These are phyloP conservation scores for Scelioninae gen. 1 DNA, from an alignment of 2,888 invertebrate genomes.

Conservation along the genomic window DNA sequence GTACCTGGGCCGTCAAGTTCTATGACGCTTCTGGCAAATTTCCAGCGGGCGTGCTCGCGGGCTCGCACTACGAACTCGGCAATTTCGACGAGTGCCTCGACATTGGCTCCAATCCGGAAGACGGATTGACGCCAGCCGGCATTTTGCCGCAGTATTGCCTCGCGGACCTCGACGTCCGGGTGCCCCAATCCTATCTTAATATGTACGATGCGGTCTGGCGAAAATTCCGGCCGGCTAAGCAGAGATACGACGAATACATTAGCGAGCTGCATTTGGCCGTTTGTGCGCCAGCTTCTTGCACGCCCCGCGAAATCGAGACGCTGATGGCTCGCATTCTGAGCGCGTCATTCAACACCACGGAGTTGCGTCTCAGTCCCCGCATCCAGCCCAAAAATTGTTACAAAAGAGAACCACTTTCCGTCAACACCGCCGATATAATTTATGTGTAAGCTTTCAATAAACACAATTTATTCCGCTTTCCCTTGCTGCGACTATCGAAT, in stretches of 20 bases:
- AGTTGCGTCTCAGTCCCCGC: conserved; percentile 72
- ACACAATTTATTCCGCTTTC: conserved; percentile 29
- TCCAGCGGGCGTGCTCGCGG: no score
- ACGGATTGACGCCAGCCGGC: no score
- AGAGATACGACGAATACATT: conserved; percentile 75
- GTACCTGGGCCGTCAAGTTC: no score
- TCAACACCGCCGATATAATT: conserved; percentile 73
- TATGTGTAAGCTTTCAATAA: conserved; percentile 75
- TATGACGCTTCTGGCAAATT: no score
- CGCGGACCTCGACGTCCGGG: no score
- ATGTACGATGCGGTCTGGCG: no score
- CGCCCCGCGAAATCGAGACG: conserved; percentile 78
- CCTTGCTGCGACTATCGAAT: conserved; percentile 14
- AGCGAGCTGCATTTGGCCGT: conserved; percentile 85
- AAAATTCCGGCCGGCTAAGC: no score
- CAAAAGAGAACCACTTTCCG: conserved; percentile 70
- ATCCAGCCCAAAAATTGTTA: conserved; percentile 74
- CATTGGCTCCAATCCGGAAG: no score
- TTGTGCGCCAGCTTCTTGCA: conserved; percentile 86
- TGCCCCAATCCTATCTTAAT: no score
- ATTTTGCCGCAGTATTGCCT: no score
- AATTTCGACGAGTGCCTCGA: no score
- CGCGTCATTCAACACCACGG: conserved; percentile 73
- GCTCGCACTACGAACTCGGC: no score
- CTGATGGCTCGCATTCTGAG: conserved; percentile 76